Conservation (phyloP, 2,888 invertebrate species). For the Gerris lacustris region DNA sequence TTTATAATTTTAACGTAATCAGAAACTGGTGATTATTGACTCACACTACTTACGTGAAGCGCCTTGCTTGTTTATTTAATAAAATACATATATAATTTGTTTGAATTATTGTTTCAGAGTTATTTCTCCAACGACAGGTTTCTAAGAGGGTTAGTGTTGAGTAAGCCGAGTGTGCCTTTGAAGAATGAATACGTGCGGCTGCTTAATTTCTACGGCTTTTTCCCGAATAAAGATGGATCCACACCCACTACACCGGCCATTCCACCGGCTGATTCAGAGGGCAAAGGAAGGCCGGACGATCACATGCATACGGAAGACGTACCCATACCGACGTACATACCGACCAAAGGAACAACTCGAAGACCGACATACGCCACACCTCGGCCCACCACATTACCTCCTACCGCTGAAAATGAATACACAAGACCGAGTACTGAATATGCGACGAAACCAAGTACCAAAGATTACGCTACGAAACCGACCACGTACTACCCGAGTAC, state of each 20-base stretch:
- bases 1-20: no score
- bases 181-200: conserved; percentile 60
- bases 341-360: neutral
- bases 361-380: conserved; percentile 13
- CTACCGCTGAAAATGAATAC: neutral
- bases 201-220: conserved; percentile 68
- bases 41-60: no score
- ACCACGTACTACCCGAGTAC: neutral
- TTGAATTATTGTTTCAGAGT: conserved; percentile 45
- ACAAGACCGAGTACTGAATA: conserved; percentile 2
- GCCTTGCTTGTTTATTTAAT: neutral
- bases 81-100: neutral
- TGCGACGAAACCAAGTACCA: no score
- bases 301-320: neutral
- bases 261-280: neutral
- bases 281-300: conserved; percentile 6
- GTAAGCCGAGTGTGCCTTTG: conserved; percentile 63
- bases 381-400: neutral
- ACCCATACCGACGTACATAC: neutral
- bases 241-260: conserved; percentile 2
- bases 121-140: conserved; percentile 75
- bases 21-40: no score
- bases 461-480: neutral
- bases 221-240: conserved; percentile 38
- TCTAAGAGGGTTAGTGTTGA: conserved; percentile 64